Conservation (phyloP, 2,888 invertebrate genomes). For the Athripsodes cinereus region DNA sequence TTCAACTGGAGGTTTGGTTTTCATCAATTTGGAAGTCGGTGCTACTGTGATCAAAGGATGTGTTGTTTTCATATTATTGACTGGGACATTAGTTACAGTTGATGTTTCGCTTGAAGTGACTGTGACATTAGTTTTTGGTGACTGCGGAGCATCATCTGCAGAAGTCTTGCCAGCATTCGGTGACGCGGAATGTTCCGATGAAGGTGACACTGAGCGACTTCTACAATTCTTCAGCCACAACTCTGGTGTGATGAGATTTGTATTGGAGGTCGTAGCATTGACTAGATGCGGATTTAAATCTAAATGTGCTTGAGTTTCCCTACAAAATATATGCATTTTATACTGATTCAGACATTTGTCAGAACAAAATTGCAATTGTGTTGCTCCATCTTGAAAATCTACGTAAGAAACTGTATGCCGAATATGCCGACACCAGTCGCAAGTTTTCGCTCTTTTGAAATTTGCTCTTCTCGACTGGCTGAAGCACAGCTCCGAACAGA, state of each 20-base stretch:
- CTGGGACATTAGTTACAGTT: slow-evolving; percentile 31
- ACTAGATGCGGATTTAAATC: slow-evolving; percentile 75
- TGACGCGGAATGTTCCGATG: slow-evolving; percentile 50
- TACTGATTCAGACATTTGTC: slow-evolving; percentile 93
- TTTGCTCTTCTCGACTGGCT: slow-evolving; percentile 83
- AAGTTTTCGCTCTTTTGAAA: slow-evolving; percentile 86
- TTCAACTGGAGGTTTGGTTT: slow-evolving; percentile 38
- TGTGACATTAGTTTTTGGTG: slow-evolving; percentile 30
- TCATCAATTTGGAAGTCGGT: slow-evolving; percentile 60
- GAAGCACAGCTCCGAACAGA: slow-evolving; percentile 88
- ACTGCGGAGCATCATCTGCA: slow-evolving; percentile 24
- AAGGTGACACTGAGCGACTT: slow-evolving; percentile 56
- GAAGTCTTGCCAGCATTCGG: slow-evolving; percentile 41
- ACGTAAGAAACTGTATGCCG: slow-evolving; percentile 87
- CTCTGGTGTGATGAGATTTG: slow-evolving; percentile 79
- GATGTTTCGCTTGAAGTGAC: slow-evolving; percentile 30
- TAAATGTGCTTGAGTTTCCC: slow-evolving; percentile 86
- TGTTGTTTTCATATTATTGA: slow-evolving; percentile 41
- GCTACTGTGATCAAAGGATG: slow-evolving; percentile 61
- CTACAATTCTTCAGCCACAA: slow-evolving; percentile 82
- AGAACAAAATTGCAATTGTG: slow-evolving; percentile 85
- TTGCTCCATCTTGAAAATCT: slow-evolving; percentile 86
- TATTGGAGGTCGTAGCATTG: slow-evolving; percentile 38
- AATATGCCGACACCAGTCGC: slow-evolving; percentile 91
- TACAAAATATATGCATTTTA: slow-evolving; percentile 95